These are phyloP conservation scores for Lucilia cuprina DNA, from an alignment of 1,140 invertebrate species.

Conservation along the genomic window DNA sequence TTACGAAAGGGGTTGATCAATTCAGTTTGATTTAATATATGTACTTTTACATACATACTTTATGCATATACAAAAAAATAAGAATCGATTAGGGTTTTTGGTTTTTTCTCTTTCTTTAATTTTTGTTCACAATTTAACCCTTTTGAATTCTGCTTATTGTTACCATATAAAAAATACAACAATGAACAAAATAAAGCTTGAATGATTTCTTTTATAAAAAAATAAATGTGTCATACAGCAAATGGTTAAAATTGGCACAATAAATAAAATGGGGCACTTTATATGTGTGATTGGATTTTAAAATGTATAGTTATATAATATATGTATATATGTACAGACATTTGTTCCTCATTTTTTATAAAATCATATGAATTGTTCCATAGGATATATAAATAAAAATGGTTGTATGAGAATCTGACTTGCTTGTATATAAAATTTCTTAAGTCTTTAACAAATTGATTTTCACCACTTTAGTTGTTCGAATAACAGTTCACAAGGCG, in stretches of 20 bases:
- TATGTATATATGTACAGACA: no score
- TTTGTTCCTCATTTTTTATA: no score
- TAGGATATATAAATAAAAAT: no score
- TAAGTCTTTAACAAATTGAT: no score
- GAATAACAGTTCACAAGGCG: no score
- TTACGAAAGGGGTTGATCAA: not conserved
- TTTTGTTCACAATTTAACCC: not conserved
- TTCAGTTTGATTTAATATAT: not conserved
- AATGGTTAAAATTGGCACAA: conserved; percentile 12
- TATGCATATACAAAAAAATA: not conserved
- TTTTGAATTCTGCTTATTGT: not conserved
- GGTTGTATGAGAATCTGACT: no score
- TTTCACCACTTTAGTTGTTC: no score
- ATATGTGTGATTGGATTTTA: not conserved
- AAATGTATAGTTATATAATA: not conserved
- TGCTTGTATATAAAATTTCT: no score
- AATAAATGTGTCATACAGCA: conserved; percentile 10
- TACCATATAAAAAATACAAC: not conserved
- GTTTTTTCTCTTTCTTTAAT: not conserved
- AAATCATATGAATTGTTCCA: no score
- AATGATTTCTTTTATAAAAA: not conserved
- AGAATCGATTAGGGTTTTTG: not conserved
- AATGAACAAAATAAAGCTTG: conserved; percentile 19
- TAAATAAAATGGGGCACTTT: conserved; percentile 6
- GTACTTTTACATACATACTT: not conserved